These are phyloP conservation scores for Sericinus montela DNA, from an alignment of 2,888 invertebrate genomes.

Conservation along the genomic window DNA sequence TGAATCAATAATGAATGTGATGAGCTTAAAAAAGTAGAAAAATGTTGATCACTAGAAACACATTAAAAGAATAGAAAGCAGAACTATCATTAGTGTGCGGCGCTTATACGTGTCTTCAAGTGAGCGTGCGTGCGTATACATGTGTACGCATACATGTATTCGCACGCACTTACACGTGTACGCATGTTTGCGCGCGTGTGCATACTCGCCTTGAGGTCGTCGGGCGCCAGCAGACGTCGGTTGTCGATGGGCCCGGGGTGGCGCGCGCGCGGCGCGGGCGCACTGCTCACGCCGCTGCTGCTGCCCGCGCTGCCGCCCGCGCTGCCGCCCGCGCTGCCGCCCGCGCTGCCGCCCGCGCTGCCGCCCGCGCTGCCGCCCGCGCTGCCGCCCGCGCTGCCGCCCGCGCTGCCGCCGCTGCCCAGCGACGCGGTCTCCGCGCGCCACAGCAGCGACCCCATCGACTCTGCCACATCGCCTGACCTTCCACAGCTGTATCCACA, in stretches of 20 bases:
- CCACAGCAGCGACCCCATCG: constrained; percentile 81
- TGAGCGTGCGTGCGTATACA: too few relatives aligned
- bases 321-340: constrained; percentile 72
- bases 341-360: constrained; percentile 78
- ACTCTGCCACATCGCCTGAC: constrained; percentile 58
- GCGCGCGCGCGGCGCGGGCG: constrained; percentile 30
- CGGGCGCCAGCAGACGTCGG: constrained; percentile 82
- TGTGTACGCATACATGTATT: too few relatives aligned
- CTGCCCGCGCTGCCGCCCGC: constrained; percentile 84
- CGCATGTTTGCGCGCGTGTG: constrained; percentile 73
- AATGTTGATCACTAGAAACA: too few relatives aligned
- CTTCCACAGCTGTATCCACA: neutral
- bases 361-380: constrained; percentile 78
- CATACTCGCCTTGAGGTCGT: constrained; percentile 81
- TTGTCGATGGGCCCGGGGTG: constrained; percentile 89
- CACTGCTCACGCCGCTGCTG: constrained; percentile 81
- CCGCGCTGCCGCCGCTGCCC: constrained; percentile 81
- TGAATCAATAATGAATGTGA: too few relatives aligned
- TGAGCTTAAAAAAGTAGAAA: too few relatives aligned
- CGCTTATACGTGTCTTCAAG: too few relatives aligned
- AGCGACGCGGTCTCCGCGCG: constrained; percentile 63
- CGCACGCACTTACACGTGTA: too few relatives aligned
- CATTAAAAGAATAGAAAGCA: too few relatives aligned
- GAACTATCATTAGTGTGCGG: too few relatives aligned
- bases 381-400: too few relatives aligned